Base-by-base conservation (phyloP, 1,140 invertebrate species). In the Trachelipus rathkii region DNA sequence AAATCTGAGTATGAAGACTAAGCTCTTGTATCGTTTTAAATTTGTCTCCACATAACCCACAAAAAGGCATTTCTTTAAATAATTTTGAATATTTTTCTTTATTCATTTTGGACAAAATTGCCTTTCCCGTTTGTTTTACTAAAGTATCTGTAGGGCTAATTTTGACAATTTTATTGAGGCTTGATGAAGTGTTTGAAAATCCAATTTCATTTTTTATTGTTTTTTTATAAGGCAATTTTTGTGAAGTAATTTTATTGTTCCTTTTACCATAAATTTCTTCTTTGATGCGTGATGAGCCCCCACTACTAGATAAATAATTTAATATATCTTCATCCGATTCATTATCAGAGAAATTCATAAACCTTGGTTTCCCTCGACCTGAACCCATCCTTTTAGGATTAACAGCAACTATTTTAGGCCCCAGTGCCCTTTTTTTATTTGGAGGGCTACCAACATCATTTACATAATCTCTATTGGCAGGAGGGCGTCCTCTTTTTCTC, bases 21-120 rank as follows among this genome's bases (percentile, higher is more conserved):
- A 76, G 43, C 44, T 71, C 74, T 19, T 76, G 10, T 10, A n/a
- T 53, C n/a, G 74, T 71, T 45, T 70, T 71, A 68, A 76, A 71
- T 21, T 76, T 68, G 13, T 50, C 50, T n/a, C 46, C 67, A 76
- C 74, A 76, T 13, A 76, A 53, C 7, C 74, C 69, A 46, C 74
- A 76, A 45, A 70, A 50, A 6, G 67, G 19, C 68, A 24, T 33
- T 70, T 70, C 19, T 10, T 70, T 70, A 13, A 23, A 70, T 13
- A 15, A 23, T 24, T 23, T 23, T 33, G 24, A 23, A 13, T 23
- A 70, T 21, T 70, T 23, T 70, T 70, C 24, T 11, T 23, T 21
- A 23, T 70, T 70, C 68, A 21, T 70, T 70, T 70, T 70, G 10
- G 68, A 23, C 11, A 23, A 21, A 24, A 70, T 70, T 71, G 68